These are phyloP conservation scores for Rhabdomys pumilio DNA, from an alignment of 2,797 vertebrate species.

Conservation along the genomic window DNA sequence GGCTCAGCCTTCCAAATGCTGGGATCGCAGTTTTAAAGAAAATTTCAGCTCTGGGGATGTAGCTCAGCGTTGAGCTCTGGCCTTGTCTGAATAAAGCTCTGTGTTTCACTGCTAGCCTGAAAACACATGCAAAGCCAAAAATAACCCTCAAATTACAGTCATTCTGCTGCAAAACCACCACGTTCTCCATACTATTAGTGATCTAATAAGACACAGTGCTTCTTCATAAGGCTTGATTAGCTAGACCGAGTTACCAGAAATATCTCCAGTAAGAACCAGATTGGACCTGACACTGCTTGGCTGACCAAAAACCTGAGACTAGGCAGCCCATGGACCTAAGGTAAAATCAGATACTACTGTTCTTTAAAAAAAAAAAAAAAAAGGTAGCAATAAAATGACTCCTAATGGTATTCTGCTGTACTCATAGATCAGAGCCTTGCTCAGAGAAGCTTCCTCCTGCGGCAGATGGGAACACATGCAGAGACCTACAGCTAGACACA, in stretches of 20 bases:
- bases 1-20: neutral
- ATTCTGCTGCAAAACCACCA: neutral
- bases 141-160: neutral
- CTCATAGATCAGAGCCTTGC: neutral
- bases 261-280: neutral
- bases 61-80: neutral
- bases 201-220: neutral
- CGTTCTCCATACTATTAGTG: neutral
- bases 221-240: neutral
- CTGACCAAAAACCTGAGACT: neutral
- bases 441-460: no score
- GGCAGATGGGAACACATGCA: neutral
- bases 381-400: neutral
- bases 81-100: neutral
- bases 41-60: neutral
- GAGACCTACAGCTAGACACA: neutral
- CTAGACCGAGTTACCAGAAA: neutral
- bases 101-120: neutral
- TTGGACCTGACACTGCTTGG: neutral
- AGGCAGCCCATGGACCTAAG: neutral
- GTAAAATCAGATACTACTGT: neutral
- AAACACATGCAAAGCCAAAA: neutral
- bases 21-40: neutral
- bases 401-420: neutral
- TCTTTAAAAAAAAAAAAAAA: neutral